Conservation (phyloP, 2,888 invertebrate species). For the Sinodicranocentrus sp. region DNA sequence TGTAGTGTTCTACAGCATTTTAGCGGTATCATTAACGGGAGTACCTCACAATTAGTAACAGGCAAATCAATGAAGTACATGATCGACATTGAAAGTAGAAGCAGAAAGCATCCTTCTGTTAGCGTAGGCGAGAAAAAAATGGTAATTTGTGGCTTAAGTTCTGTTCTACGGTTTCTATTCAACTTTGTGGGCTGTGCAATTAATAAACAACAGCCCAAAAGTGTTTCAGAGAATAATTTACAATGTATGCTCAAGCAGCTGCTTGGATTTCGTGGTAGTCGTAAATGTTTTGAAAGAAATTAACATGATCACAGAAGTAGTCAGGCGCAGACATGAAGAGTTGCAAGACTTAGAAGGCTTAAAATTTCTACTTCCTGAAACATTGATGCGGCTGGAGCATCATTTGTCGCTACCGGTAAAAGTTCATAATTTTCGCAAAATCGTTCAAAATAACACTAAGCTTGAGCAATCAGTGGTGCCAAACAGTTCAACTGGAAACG, state of each 20-base stretch:
- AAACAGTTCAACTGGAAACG: conserved; percentile 45
- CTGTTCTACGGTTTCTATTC: conserved; percentile 83
- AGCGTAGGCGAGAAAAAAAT: conserved; percentile 80
- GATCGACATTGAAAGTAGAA: conserved; percentile 9
- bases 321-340: too few species aligned
- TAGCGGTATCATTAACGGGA: background rate
- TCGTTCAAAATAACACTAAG: conserved; percentile 81
- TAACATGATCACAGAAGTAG: background rate
- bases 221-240: background rate
- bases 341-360: too few species aligned
- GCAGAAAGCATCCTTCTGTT: conserved; percentile 39
- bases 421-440: conserved; percentile 91
- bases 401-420: conserved; percentile 91
- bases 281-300: conserved; percentile 36
- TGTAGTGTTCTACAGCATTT: too few species aligned
- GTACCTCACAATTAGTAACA: background rate
- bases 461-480: conserved; percentile 66
- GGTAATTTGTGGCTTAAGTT: conserved; percentile 88
- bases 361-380: conserved; percentile 81
- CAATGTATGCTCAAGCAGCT: conserved; percentile 78
- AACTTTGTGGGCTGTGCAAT: conserved; percentile 70
- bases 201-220: background rate
- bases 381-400: conserved; percentile 88
- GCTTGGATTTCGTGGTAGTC: conserved; percentile 87
- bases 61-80: background rate